These are phyloP conservation scores for Gymnobelideus leadbeateri DNA, from an alignment of 2,113 vertebrate genomes.

Conservation along the genomic window DNA sequence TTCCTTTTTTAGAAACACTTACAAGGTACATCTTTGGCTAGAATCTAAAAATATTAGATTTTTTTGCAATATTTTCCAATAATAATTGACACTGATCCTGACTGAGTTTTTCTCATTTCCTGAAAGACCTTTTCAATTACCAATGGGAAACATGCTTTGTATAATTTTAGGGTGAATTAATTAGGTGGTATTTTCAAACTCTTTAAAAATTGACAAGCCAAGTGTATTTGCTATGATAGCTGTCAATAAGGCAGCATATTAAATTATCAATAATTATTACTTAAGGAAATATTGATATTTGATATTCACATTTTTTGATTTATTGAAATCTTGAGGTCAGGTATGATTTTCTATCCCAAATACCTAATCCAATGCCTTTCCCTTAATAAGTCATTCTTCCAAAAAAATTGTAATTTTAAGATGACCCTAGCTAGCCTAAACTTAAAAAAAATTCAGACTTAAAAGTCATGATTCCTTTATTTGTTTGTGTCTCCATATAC, in stretches of 20 bases:
- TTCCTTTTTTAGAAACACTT: neutral
- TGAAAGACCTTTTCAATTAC: slow-evolving; percentile 26
- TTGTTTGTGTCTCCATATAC: neutral
- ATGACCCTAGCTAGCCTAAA: neutral
- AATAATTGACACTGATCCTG: slow-evolving; percentile 11
- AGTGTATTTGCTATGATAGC: slow-evolving; percentile 50
- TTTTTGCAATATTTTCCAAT: neutral
- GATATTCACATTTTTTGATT: neutral
- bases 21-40: neutral
- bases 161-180: slow-evolving; percentile 38
- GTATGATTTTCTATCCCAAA: neutral
- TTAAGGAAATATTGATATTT: neutral
- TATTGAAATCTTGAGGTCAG: neutral
- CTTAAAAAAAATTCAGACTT: neutral
- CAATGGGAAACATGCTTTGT: slow-evolving; percentile 50
- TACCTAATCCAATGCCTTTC: neutral
- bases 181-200: slow-evolving; percentile 19
- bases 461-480: neutral
- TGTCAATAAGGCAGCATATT: slow-evolving; percentile 56
- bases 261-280: neutral
- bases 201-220: slow-evolving; percentile 36
- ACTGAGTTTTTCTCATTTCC: slow-evolving; percentile 23
- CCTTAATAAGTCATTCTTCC: neutral
- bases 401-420: neutral
- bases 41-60: neutral